Base-by-base conservation (phyloP, 1,140 invertebrate species). In the Andricus grossulariae region DNA sequence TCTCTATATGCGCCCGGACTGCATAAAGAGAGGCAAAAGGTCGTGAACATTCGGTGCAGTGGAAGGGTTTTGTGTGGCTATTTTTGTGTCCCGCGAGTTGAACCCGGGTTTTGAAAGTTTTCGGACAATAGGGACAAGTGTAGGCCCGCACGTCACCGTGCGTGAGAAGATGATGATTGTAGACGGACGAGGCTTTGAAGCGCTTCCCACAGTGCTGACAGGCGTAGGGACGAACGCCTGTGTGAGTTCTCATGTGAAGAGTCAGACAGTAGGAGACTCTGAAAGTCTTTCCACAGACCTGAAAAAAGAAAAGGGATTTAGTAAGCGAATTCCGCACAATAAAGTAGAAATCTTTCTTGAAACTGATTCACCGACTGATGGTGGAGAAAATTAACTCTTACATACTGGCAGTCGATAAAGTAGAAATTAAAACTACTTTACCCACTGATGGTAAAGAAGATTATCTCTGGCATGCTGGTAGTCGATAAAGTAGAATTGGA, bases 261-360 rank as follows among this genome's bases (percentile, higher is more conserved):
- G 95, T 96, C 19, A 97, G 89, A 80, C 95, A 96, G 85, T 96
- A 96, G 72, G 95, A 94, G 8, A 96, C 95, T 8, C 95, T 92
- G 87, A 97, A 97, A 0, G 93, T 93, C 90, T 96, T 96, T 21
- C 94, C 94, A 85, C 96, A 97, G 25, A 96, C 94, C 90, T 91
- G 51, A 51, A 73, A 74, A 70, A 73, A 32, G 25, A 32, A 32
- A 32, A 32, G 25, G 25, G 5, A 5, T 32, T 32, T 3, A 5
- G 3, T 3, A 32, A 5, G 0, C 5, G 25, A 25, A 25, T 25
- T 25, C 25, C 25, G 25, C 39, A 7, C 39, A 39, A 39, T 39
- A 39, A 39, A 5, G 39, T 8, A 8, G 0, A 39, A 8, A 32
- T 6, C 49, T 55, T 7, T 32, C 4, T 57, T n/a, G 7, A 11